A percentile compares a stretch with the other conserved stretches of the same genome.
phyloP scores from a whole-genome alignment of 1,140 invertebrate genomes.

The Philopotamus ludificatus region DNA sequence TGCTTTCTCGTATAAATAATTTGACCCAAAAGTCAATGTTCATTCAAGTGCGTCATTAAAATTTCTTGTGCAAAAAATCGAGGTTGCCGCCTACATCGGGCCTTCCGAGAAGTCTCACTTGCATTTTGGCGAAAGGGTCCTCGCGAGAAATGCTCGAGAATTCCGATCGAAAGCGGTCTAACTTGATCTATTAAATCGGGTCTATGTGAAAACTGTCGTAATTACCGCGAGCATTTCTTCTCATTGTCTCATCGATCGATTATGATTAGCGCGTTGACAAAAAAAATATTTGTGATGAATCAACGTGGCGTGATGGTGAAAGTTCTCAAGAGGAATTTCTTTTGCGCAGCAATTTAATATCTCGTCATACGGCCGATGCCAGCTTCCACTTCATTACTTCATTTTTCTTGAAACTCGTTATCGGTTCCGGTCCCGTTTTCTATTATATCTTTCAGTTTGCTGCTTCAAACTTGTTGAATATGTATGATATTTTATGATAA shows the following conservation, averaged over 20 bases:
- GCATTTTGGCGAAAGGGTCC: neutral
- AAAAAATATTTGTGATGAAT: neutral
- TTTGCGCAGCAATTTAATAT: conserved; percentile 1
- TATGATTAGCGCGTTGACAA: too few relatives aligned
- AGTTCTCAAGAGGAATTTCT: conserved; percentile 18
- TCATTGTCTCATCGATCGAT: too few relatives aligned
- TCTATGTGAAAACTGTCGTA: too few relatives aligned
- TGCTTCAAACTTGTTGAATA: too few relatives aligned
- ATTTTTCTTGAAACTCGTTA: conserved; percentile 5
- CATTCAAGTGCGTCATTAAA: neutral
- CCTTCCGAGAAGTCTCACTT: neutral
- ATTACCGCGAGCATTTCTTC: too few relatives aligned
- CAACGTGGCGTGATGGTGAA: conserved; percentile 11
- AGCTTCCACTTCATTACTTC: conserved; percentile 1
- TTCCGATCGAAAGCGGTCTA: neutral
- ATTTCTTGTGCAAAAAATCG: neutral
- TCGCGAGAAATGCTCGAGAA: neutral
- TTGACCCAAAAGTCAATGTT: neutral
- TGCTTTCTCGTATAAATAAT: neutral
- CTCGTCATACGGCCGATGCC: neutral
- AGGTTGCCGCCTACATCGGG: neutral
- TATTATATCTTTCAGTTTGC: neutral
- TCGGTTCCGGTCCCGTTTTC: conserved; percentile 3
- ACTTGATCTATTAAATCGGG: too few relatives aligned
- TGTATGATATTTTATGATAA: too few relatives aligned